Conservation (phyloP, 2,797 vertebrate species). For the Gila robusta region DNA sequence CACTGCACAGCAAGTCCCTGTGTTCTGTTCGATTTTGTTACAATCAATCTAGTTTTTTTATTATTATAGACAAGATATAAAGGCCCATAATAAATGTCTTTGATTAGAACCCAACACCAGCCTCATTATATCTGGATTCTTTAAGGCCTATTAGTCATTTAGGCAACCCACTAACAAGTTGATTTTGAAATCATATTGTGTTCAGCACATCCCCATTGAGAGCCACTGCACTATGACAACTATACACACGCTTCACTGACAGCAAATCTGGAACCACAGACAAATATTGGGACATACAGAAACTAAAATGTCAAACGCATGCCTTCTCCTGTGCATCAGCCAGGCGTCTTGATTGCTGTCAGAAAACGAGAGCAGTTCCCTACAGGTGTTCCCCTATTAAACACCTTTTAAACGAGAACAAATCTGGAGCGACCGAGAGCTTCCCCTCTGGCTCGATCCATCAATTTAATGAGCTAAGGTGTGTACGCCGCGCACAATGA, state of each 20-base stretch:
- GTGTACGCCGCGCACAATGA: constrained; percentile 82
- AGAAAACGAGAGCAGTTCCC: constrained; percentile 57
- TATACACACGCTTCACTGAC: background rate
- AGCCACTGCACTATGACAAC: background rate
- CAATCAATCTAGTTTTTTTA: background rate
- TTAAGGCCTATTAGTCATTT: constrained; percentile 1
- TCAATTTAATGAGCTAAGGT: constrained; percentile 90
- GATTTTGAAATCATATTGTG: background rate
- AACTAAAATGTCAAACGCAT: constrained; percentile 39
- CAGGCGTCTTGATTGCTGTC: constrained; percentile 32
- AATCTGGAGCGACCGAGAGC: constrained; percentile 78
- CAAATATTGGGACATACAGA: constrained; percentile 20
- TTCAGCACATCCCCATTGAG: background rate
- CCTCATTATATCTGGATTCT: constrained; percentile 2
- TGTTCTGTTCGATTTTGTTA: background rate
- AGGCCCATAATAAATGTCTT: background rate
- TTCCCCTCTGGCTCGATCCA: constrained; percentile 85
- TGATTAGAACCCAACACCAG: background rate
- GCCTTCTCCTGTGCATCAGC: constrained; percentile 31
- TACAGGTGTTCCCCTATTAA: constrained; percentile 81
- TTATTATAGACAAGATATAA: background rate
- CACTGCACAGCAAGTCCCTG: background rate
- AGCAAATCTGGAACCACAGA: background rate
- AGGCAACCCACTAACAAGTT: background rate
- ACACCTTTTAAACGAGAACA: constrained; percentile 82